These are phyloP conservation scores for Orchesellides sinensis DNA, from an alignment of 2,888 invertebrate species.

Conservation along the genomic window DNA sequence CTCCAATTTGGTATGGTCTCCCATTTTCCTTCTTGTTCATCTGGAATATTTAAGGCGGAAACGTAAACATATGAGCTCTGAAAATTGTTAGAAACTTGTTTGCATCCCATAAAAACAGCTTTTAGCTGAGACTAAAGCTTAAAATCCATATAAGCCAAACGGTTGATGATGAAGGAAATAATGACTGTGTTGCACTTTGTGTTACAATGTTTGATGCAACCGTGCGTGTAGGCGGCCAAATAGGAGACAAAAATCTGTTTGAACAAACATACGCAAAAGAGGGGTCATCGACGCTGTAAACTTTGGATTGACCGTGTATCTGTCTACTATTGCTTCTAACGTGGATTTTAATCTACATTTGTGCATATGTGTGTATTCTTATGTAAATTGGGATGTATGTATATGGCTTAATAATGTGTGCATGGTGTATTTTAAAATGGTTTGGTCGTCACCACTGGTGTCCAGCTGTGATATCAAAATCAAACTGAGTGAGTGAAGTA, in stretches of 20 bases:
- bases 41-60: constrained; percentile 21
- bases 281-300: constrained; percentile 64
- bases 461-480: constrained; percentile 62
- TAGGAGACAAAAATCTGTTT: constrained; percentile 46
- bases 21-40: constrained; percentile 3
- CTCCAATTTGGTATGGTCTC: constrained; percentile 21
- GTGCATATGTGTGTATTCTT: constrained; percentile 57
- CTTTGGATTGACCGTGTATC: constrained; percentile 44
- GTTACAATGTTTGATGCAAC: neutral
- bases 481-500: constrained; percentile 10
- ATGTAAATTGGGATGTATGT: neutral
- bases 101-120: constrained; percentile 13
- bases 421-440: constrained; percentile 52
- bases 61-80: neutral
- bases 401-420: no score
- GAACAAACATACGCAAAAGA: constrained; percentile 12
- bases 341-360: neutral
- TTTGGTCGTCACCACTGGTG: constrained; percentile 52
- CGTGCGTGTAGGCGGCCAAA: constrained; percentile 53
- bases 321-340: neutral
- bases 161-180: constrained; percentile 37
- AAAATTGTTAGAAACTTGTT: constrained; percentile 27
- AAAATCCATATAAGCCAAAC: constrained; percentile 49
- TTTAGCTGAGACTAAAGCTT: constrained; percentile 32
- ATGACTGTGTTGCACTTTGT: constrained; percentile 50